Evolutionary conservation across 2,797 vertebrate species (phyloP), one percentile per base, ranked within the genome.

Genomic region (Mareca strepera): DNA sequence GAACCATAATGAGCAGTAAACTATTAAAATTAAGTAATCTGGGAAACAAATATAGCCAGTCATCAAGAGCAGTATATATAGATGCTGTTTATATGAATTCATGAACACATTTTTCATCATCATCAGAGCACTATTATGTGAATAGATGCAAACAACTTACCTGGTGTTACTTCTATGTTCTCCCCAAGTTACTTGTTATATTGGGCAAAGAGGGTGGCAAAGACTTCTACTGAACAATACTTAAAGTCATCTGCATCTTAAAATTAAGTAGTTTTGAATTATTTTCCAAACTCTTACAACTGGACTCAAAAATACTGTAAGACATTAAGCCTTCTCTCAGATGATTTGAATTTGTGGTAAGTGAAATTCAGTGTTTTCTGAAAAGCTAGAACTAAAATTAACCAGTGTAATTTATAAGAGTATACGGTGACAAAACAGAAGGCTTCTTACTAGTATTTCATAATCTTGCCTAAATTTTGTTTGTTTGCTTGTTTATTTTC

Each of bases 1-100:
- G 31, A 94, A 60, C 23, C 76, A 80, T 75, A 85, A 79, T 82
- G 63, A 90, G 22, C 29, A 73, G 37, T 81, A 92, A 94, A 63
- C 43, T 89, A 63, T 69, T 86, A 66, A 56, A 92, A 29, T 52
- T 55, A 86, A 91, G 20, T 78, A 88, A 90, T 88, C 29, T 44
- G 43, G 43, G 43, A 44, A 44, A 44, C 17, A 44, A 92, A 76
- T 3, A 25, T 12, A 79, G 15, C 25, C 35, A 90, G 29, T 16
- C 69, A 55, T 55, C 46, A 81, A 86, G 55, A 88, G 67, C 21
- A 73, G 11, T 17, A 21, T 73, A 43, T 63, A 66, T 22, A 82
- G 82, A 66, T 86, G 64, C 17, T 62, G 29, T 63, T 91, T 86
- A 15, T n/a, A 41, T 84, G 77, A 94, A 79, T 33, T 8, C 59